Evolutionary conservation across 2,888 invertebrate species (phyloP), one percentile per base, ranked within the genome.

Genomic region (Zeuzera pyrina): DNA sequence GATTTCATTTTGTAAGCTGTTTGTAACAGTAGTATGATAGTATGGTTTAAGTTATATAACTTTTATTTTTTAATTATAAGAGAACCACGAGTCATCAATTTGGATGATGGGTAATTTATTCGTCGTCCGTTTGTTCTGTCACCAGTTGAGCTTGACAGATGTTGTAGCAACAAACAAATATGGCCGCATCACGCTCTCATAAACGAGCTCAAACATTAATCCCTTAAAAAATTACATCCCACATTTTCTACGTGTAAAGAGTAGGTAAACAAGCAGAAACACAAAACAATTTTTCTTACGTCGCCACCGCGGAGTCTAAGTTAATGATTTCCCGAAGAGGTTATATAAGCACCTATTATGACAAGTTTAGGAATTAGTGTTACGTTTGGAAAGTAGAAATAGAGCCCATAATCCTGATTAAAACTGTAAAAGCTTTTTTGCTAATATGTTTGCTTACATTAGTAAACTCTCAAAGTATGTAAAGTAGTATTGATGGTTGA

Each of bases 121-220:
- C 52, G 57, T 58, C 58, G 59, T 61, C 65, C 65, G 67, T 68
- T 66, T 67, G 66, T 64, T 61, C 61, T 72, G 73, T 72, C 71
- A 63, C 65, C 64, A 52, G 69, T 72, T 76, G 71, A 77, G 77
- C 78, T 59, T 77, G 77, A 78, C 69, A 66, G 72, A 78, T 76
- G 69, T 65, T 24, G 27, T 19, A 67, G 63, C 59, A 66, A 66
- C 70, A 73, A 72, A 76, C 76, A 77, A 76, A 78, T 74, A 77
- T 65, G 70, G 63, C 56, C 47, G 52, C 68, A 66, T 71, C 73
- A 71, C 62, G 67, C 64, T 63, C 65, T 66, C 68, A 73, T 76
- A 73, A 74, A 69, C 67, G 71, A 56, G 69, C 73, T 70, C 61
- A 69, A 73, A 70, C 65, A 66, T 72, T 72, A 57, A 77, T 77